Evolutionary conservation across 2,797 vertebrate species (phyloP).

Genomic region (Acipenser oxyrinchus): DNA sequence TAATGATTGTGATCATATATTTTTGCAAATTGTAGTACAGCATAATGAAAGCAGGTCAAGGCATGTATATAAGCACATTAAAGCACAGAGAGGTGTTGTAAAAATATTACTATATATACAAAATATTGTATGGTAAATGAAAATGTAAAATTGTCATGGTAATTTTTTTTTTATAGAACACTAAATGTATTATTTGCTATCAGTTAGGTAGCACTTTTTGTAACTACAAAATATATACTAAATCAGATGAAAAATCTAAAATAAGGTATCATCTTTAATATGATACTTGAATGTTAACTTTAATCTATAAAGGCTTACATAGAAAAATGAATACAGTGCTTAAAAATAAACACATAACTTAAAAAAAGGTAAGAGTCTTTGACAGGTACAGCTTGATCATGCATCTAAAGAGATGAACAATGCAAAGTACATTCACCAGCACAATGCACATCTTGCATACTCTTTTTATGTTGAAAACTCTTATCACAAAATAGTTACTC

Average conservation of each 20-base stretch:
- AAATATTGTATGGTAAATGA: not conserved
- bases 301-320: constrained; percentile 44
- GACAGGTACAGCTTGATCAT: constrained; percentile 56
- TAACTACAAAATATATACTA: no score
- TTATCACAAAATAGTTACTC: not conserved
- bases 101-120: not conserved
- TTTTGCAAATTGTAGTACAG: not conserved
- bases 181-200: no score
- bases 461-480: constrained; percentile 9
- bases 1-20: not conserved
- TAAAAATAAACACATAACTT: constrained; percentile 43
- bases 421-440: constrained; percentile 29
- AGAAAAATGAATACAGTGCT: constrained; percentile 35
- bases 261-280: not conserved
- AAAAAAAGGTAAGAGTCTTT: constrained; percentile 51
- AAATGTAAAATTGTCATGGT: not conserved
- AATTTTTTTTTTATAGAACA: no score
- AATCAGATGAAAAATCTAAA: not conserved
- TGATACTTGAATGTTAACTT: not conserved
- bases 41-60: not conserved
- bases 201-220: no score
- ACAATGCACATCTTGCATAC: constrained; percentile 3
- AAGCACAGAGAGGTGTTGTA: not conserved
- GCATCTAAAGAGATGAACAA: constrained; percentile 69
- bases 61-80: not conserved